Evolutionary conservation across 1,140 invertebrate species (phyloP).

Genomic region (Bemisia tabaci): DNA sequence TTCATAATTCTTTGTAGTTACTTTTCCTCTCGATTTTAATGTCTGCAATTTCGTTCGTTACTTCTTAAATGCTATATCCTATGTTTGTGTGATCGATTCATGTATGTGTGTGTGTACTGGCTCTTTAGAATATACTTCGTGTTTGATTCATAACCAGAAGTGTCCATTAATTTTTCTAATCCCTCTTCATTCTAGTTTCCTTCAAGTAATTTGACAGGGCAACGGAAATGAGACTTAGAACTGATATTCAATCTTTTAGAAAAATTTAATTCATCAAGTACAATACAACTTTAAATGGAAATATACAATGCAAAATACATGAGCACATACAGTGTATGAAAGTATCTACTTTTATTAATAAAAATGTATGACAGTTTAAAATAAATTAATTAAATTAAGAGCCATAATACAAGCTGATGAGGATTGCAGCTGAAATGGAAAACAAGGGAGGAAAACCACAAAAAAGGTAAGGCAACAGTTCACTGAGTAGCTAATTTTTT

Average conservation of each 20-base stretch:
- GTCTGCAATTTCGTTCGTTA: no score
- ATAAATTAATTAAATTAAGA: background rate
- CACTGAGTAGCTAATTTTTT: background rate
- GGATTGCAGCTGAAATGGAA: background rate
- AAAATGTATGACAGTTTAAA: no score
- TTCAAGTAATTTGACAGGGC: no score
- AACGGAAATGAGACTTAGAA: no score
- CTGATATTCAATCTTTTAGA: no score
- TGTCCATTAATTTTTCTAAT: background rate
- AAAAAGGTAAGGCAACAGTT: background rate
- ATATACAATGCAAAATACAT: background rate
- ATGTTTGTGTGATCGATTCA: background rate
- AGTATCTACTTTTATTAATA: background rate
- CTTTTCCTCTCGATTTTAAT: no score
- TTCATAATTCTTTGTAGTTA: no score
- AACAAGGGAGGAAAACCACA: no score
- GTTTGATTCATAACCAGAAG: background rate
- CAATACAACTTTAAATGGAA: background rate
- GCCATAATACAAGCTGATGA: background rate
- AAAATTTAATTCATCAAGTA: background rate
- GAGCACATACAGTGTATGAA: background rate
- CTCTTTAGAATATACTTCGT: background rate
- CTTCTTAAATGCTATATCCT: no score
- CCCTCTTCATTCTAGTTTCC: no score
- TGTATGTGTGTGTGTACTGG: background rate